Conservation (phyloP, 2,113 vertebrate species). For the Tiliqua scincoides region DNA sequence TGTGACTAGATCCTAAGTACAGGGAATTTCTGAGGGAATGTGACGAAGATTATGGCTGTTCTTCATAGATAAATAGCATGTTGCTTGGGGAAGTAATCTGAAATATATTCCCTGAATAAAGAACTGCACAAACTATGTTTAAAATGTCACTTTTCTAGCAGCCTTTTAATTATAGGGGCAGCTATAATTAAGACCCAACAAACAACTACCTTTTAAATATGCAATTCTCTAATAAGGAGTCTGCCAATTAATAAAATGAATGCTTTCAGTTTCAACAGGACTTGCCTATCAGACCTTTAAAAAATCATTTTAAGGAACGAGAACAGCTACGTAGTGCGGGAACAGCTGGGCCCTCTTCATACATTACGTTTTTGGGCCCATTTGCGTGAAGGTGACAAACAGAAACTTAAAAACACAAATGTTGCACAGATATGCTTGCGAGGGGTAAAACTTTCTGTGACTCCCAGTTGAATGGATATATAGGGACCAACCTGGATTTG, state of each 20-base stretch:
- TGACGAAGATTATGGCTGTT: too few relatives aligned
- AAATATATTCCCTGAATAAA: not conserved
- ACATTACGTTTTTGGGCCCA: not conserved
- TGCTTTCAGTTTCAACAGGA: not conserved
- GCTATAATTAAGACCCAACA: conserved; percentile 5
- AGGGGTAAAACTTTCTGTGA: too few relatives aligned
- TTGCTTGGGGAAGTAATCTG: too few relatives aligned
- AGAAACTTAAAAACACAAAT: not conserved
- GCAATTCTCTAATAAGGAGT: not conserved
- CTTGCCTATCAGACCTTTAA: not conserved
- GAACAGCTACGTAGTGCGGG: not conserved
- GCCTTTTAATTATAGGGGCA: not conserved
- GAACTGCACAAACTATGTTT: not conserved
- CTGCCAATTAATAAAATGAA: not conserved
- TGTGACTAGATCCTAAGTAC: too few relatives aligned
- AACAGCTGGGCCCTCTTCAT: not conserved
- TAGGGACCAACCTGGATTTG: not conserved
- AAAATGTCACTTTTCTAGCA: not conserved
- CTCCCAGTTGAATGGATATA: not conserved
- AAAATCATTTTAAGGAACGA: not conserved
- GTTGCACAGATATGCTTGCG: not conserved
- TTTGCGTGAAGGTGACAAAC: not conserved
- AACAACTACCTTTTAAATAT: not conserved
- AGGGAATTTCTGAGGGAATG: too few relatives aligned
- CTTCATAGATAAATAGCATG: too few relatives aligned